Base-by-base conservation (phyloP, 2,113 vertebrate species). In the Talpa occidentalis region DNA sequence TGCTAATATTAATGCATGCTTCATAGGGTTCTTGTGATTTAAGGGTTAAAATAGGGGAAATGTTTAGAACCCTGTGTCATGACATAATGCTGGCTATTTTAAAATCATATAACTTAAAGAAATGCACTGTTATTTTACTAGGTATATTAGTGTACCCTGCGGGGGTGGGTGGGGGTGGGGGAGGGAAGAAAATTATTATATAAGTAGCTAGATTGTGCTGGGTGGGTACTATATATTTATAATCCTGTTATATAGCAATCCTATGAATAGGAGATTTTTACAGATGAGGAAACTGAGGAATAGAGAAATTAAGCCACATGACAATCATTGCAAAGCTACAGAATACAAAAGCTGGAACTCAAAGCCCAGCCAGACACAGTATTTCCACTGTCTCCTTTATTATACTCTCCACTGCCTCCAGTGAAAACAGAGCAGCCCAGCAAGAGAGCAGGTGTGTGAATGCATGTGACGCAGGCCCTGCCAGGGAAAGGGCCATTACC, bases 331-430 rank as follows among this genome's bases (percentile, higher is more conserved):
- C 67, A 72, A 40, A 60, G 40, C n/a, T 24, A 19, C 0, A 3
- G 59, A 35, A 1, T 35, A 22, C 64, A 66, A 77, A 54, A 62
- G 40, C 52, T 22, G 21, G 49, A 7, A 70, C 32, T 40, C 56
- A 78, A 56, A 52, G 4, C 32, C 16, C 52, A 44, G 28, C n/a
- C 22, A 17, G 59, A 26, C 16, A 6, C 17, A 24, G 16, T 11
- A n/a, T 30, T 59, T 56, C 56, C 5, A 5, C 64, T 42, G 32
- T 35, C 30, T 52, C 56, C 44, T 73, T 49, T 73, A 9, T 49
- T 35, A 0, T 10, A 7, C 56, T 26, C 2, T 35, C 59, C 10
- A 5, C 26, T 2, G 6, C 32, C 42, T 74, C 30, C 2, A 4
- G 16, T 22, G 5, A 44, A 92, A 32, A 64, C 2, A 1, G 72